Percentiles rank a stretch among this genome's conserved stretches.
Evolutionary conservation across 2,113 vertebrate genomes (phyloP).

Genomic region (Nesogale talazaci): DNA sequence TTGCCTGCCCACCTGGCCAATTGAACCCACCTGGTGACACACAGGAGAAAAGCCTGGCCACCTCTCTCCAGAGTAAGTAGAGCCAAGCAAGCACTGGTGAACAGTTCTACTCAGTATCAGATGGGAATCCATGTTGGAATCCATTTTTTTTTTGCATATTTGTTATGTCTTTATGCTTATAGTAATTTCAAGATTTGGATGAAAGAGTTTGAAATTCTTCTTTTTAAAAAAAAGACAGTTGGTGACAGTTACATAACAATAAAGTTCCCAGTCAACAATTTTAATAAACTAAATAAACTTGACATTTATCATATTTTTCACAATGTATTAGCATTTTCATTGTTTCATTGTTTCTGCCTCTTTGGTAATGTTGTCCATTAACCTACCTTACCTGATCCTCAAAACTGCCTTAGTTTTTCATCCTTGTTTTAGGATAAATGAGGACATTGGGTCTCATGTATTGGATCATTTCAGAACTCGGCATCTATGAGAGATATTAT

Average conservation of each 20-base stretch:
- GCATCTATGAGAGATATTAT: background rate
- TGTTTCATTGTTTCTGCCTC: too few relatives aligned
- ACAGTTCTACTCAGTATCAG: background rate
- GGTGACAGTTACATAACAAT: background rate
- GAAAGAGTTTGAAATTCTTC: background rate
- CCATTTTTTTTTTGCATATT: too few relatives aligned
- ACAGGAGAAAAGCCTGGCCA: background rate
- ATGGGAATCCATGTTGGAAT: background rate
- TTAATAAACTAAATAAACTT: background rate
- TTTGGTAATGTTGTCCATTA: background rate
- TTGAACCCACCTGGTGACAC: background rate
- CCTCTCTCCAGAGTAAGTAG: background rate
- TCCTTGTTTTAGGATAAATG: background rate
- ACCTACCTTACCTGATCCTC: background rate
- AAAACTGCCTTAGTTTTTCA: too few relatives aligned
- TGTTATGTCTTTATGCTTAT: too few relatives aligned
- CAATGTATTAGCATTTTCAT: background rate
- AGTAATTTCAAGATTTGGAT: background rate
- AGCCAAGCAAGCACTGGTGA: background rate
- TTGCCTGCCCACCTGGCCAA: background rate
- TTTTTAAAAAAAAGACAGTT: background rate
- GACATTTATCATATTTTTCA: background rate
- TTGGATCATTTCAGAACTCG: background rate
- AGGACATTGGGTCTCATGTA: background rate
- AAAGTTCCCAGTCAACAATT: background rate